Conservation (phyloP, 2,113 vertebrate species). For the Trachemys scripta region DNA sequence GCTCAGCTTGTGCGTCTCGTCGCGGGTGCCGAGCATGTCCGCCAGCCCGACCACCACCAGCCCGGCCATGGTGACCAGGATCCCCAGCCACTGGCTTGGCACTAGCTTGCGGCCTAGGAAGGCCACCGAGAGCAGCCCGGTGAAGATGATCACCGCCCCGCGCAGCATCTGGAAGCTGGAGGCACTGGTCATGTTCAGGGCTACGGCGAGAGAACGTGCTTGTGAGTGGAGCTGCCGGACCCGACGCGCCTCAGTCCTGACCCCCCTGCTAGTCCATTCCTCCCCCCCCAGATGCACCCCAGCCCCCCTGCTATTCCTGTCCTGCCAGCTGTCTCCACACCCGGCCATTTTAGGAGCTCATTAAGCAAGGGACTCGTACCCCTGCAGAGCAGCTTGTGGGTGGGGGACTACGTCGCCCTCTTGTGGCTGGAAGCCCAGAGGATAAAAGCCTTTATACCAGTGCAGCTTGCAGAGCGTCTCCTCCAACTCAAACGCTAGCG, state of each 20-base stretch:
- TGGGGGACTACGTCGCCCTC: not conserved
- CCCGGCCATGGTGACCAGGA: constrained; percentile 90
- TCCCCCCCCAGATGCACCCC: not conserved
- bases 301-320: not conserved
- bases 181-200: constrained; percentile 95
- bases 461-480: not conserved
- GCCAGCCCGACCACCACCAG: constrained; percentile 92
- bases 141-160: constrained; percentile 94
- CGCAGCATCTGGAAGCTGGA: constrained; percentile 98
- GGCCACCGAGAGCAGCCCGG: constrained; percentile 91
- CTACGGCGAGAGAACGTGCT: constrained; percentile 65
- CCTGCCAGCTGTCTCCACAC: not conserved
- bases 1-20: constrained; percentile 82
- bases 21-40: constrained; percentile 81
- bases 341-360: not conserved
- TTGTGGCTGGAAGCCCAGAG: too few species aligned
- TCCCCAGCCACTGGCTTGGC: constrained; percentile 91
- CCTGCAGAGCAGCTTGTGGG: not conserved
- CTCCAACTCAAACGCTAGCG: not conserved
- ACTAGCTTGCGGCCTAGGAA: constrained; percentile 88
- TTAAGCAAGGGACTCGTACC: too few species aligned
- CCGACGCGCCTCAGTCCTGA: not conserved
- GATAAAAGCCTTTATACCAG: not conserved
- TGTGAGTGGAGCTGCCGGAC: rapidly evolving
- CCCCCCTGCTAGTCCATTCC: not conserved